Evolutionary conservation across 1,140 invertebrate species (phyloP).

Genomic region (Meloidogyne exigua): DNA sequence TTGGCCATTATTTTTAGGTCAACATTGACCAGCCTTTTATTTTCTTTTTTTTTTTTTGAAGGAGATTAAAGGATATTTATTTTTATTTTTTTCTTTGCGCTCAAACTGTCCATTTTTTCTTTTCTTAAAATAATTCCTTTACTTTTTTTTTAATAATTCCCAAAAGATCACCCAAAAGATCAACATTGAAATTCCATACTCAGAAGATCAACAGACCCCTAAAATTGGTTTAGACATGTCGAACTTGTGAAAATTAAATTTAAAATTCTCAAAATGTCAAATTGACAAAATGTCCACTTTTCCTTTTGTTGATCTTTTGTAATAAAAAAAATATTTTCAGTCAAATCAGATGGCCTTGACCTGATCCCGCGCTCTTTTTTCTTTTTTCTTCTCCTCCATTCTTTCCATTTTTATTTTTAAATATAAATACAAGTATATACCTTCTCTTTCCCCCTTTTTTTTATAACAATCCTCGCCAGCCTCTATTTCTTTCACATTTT

Average conservation of each 20-base stretch:
- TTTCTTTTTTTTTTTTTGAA: neutral
- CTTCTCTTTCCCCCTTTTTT: neutral
- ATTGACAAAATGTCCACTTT: neutral
- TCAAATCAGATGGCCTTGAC: constrained; percentile 2
- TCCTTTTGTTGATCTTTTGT: neutral
- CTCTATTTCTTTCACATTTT: neutral
- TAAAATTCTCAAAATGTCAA: too few relatives aligned
- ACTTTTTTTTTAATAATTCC: too few relatives aligned
- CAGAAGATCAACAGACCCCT: too few relatives aligned
- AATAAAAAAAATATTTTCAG: neutral
- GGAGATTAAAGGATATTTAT: neutral
- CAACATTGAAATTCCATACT: too few relatives aligned
- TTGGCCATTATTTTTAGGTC: neutral
- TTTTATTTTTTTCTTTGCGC: neutral
- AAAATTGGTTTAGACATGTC: too few relatives aligned
- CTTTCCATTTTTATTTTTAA: constrained; percentile 6
- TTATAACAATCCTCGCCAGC: neutral
- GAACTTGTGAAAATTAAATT: too few relatives aligned
- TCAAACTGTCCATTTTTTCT: neutral
- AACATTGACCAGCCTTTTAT: neutral
- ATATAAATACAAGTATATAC: neutral
- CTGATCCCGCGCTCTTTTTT: neutral
- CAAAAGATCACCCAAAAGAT: too few relatives aligned
- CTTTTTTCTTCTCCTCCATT: neutral
- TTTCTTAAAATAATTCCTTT: too few relatives aligned